Evolutionary conservation across 2,113 vertebrate species (phyloP), one percentile per base, ranked within the genome.

Genomic region (Phoxinus phoxinus): DNA sequence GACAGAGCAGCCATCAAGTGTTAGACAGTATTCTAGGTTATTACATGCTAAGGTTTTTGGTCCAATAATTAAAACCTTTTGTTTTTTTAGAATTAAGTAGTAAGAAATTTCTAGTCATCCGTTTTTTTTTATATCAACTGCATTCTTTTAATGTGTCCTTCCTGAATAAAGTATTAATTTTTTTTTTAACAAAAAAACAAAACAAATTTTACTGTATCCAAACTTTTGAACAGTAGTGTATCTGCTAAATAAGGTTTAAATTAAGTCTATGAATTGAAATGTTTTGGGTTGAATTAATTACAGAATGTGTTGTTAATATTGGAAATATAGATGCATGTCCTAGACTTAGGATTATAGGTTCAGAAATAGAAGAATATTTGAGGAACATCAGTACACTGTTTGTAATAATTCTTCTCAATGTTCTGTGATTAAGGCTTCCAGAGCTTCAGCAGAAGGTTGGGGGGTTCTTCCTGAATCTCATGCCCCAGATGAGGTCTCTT

Each of bases 391-490:
- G 71, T 41, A 41, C 9, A 46, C 2, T 13, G 7, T 35, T 35
- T 51, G 27, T 71, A 13, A 73, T 35, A 12, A 63, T 63, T 41
- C 4, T 80, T 11, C 58, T 8, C 48, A 37, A 32, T 11, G 59
- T 37, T 86, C 35, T 86, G 0, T 71, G 30, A 65, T 89, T 13
- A 85, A 99, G 98, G 92, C 95, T 97, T 89, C 97, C 97, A 59
- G 98, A 99, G 93, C 94, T 94, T 83, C 97, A 99, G 89, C 98
- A 99, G 90, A 95, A 96, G 46, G 96, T 99, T 1, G 98, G 97
- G 13, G 96, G 96, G 83, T 99, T 99, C 93, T 99, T 99, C 90
- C 92, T 98, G 79, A 99, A 95, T 90, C 93, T 98, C 89, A 98
- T 99, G 96, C 95, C 96, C 0, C 98, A 98, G 90, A 99, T 97